Evolutionary conservation across 2,797 vertebrate species (phyloP).

Genomic region (Falco rusticolus): DNA sequence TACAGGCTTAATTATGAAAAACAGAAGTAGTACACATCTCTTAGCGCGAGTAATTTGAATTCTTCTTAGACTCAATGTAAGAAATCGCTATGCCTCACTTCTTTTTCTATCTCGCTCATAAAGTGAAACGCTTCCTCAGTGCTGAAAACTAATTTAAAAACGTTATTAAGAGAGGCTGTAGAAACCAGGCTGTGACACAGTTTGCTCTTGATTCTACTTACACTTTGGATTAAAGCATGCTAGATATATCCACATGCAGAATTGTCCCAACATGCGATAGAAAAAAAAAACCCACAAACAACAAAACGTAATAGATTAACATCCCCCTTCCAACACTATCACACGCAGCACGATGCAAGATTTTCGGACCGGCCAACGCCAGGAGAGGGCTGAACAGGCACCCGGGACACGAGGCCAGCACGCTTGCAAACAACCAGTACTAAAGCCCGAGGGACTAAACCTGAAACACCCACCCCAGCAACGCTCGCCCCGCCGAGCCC

Average conservation of each 20-base stretch:
- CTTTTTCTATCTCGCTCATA: background rate
- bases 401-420: background rate
- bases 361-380: too few species aligned
- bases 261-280: background rate
- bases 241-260: background rate
- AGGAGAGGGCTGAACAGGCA: background rate
- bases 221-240: background rate
- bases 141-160: background rate
- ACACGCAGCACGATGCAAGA: background rate
- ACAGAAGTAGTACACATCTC: background rate
- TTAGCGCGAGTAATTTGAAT: background rate
- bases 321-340: background rate
- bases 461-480: too few species aligned
- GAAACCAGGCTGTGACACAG: constrained; percentile 4
- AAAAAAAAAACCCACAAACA: background rate
- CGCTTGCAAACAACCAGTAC: too few species aligned
- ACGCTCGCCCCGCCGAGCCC: background rate
- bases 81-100: background rate
- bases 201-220: background rate
- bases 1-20: background rate
- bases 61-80: background rate
- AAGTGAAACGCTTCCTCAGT: background rate
- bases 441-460: too few species aligned
- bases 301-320: background rate
- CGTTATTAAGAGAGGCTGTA: background rate